phyloP scores from a whole-genome alignment of 2,797 vertebrate genomes.

The Xiphorhynchus erythropygius region DNA sequence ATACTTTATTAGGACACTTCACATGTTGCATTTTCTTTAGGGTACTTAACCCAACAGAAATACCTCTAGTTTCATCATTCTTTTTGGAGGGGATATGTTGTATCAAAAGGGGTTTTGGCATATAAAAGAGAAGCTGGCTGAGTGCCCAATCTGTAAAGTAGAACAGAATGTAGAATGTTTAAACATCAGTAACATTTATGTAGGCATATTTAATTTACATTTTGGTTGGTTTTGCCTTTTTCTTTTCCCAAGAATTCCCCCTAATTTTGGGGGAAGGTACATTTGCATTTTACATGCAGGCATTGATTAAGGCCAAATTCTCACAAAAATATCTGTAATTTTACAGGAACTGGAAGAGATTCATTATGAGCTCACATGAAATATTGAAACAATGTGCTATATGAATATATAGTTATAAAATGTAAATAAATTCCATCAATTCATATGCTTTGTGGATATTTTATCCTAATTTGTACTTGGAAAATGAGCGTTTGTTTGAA shows the following conservation, averaged over 20 bases:
- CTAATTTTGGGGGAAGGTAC: neutral
- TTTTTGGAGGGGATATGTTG: neutral
- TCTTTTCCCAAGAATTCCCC: neutral
- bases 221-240: neutral
- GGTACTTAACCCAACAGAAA: neutral
- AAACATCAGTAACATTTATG: rapidly evolving
- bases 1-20: neutral
- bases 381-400: neutral
- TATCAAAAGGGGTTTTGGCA: neutral
- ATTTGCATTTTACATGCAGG: neutral
- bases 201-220: neutral
- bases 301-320: neutral
- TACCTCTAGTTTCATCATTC: neutral
- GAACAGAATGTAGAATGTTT: neutral
- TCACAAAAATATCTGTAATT: neutral
- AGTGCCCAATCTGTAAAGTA: neutral
- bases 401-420: neutral
- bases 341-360: neutral
- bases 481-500: neutral
- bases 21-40: neutral
- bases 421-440: neutral
- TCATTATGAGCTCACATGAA: neutral
- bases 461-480: neutral
- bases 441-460: neutral
- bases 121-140: neutral